phyloP scores from a whole-genome alignment of 1,140 invertebrate species.

The Belonocnema kinseyi region DNA sequence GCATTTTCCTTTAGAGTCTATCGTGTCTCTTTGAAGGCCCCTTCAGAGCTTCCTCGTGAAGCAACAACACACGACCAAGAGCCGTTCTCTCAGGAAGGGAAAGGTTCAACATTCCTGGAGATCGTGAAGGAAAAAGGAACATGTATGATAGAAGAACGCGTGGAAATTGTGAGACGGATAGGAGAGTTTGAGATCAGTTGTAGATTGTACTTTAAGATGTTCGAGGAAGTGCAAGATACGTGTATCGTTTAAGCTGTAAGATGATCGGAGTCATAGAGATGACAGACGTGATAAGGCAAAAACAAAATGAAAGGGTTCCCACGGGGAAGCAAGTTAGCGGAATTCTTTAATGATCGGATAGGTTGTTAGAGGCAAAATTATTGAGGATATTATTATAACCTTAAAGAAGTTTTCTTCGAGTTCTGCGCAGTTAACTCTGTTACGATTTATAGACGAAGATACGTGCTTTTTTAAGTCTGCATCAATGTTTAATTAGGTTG shows the following conservation, averaged over 20 bases:
- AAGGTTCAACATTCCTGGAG: slow-evolving; percentile 49
- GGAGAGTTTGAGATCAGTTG: not conserved
- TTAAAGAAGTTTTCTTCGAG: not conserved
- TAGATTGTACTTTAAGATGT: slow-evolving; percentile 22
- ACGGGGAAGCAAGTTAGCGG: slow-evolving; percentile 25
- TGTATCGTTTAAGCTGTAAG: not conserved
- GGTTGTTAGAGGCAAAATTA: not conserved
- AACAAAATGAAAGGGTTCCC: slow-evolving; percentile 8
- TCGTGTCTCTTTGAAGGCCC: slow-evolving; percentile 2
- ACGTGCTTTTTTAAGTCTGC: too few relatives aligned
- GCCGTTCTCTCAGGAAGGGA: slow-evolving; percentile 39
- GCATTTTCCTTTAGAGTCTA: slow-evolving; percentile 37
- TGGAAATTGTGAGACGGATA: slow-evolving; percentile 45
- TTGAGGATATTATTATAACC: not conserved
- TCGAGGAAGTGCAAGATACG: not conserved
- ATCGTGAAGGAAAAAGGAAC: slow-evolving; percentile 49
- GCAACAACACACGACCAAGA: not conserved
- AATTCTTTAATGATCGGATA: slow-evolving; percentile 6
- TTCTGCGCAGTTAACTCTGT: too few relatives aligned
- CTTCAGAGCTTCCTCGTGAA: not conserved
- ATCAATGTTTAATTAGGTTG: too few relatives aligned
- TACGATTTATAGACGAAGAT: too few relatives aligned
- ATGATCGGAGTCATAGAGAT: slow-evolving; percentile 22
- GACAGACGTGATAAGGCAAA: slow-evolving; percentile 12
- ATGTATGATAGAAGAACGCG: slow-evolving; percentile 44